Conservation (phyloP, 1,140 invertebrate genomes). For the Macrostomum lignano region DNA sequence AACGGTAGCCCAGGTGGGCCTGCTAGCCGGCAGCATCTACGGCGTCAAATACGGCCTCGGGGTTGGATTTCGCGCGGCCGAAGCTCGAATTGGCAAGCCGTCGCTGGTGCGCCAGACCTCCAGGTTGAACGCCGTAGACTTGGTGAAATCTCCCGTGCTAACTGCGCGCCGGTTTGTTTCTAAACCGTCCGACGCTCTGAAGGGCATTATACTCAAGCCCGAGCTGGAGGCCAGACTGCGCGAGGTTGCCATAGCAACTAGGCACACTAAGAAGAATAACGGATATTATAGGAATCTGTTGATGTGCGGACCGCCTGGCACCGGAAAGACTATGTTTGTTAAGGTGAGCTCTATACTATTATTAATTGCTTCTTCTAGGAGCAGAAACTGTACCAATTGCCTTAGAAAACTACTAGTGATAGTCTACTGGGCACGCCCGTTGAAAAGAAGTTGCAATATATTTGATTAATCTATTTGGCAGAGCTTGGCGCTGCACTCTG, state of each 20-base stretch:
- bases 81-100: constrained; percentile 62
- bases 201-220: constrained; percentile 60
- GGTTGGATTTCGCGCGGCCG: constrained; percentile 54
- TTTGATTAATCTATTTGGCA: constrained; percentile 15
- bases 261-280: constrained; percentile 68
- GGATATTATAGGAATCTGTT: constrained; percentile 76
- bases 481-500: constrained; percentile 54
- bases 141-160: constrained; percentile 46
- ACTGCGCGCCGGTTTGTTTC: constrained; percentile 37
- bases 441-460: too few species aligned
- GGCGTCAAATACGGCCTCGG: constrained; percentile 66
- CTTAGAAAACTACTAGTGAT: too few species aligned
- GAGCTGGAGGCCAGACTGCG: constrained; percentile 57
- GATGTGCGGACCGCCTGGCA: constrained; percentile 96
- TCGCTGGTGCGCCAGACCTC: constrained; percentile 81
- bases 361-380: too few species aligned
- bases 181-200: constrained; percentile 53
- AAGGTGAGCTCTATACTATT: too few species aligned
- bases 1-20: constrained; percentile 59
- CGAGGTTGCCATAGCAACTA: constrained; percentile 84
- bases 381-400: too few species aligned
- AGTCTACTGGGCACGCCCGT: too few species aligned
- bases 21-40: constrained; percentile 69
- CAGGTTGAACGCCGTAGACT: constrained; percentile 54
- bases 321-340: constrained; percentile 76